phyloP scores from a whole-genome alignment of 2,113 vertebrate genomes.

The Lamprotornis superbus region DNA sequence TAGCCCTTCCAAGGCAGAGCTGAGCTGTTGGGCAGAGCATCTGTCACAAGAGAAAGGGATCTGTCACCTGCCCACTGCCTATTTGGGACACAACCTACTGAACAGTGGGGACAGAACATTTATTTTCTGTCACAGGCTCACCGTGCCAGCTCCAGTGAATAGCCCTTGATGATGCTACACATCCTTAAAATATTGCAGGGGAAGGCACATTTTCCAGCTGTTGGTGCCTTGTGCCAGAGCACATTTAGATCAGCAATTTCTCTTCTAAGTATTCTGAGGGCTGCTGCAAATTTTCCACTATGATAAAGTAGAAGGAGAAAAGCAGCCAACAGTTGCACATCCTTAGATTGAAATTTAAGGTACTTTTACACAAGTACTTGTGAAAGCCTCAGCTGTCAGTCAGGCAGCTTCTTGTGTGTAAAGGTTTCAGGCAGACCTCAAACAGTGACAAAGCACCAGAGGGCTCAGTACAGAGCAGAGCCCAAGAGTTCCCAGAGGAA shows the following conservation, averaged over 20 bases:
- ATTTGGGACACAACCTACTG: neutral
- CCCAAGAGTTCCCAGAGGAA: neutral
- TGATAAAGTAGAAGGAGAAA: neutral
- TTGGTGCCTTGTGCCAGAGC: slow-evolving; percentile 15
- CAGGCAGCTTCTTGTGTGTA: neutral
- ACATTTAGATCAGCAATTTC: neutral
- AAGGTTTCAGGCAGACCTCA: neutral
- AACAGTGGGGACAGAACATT: neutral
- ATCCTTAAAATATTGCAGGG: neutral
- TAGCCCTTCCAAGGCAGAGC: neutral
- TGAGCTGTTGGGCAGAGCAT: neutral
- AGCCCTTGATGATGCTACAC: neutral
- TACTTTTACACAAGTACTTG: neutral
- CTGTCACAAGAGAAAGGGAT: neutral
- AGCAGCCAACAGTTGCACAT: neutral
- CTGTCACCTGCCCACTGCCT: neutral
- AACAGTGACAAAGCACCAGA: neutral
- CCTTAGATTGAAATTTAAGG: neutral
- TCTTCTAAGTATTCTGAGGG: neutral
- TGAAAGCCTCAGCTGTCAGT: neutral
- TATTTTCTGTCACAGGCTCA: neutral
- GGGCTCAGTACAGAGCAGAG: neutral
- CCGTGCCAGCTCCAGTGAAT: slow-evolving; percentile 14
- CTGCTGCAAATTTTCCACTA: neutral
- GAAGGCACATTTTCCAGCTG: slow-evolving; percentile 61